These are phyloP conservation scores for Hyla sarda DNA, from an alignment of 2,113 vertebrate genomes.

Conservation along the genomic window DNA sequence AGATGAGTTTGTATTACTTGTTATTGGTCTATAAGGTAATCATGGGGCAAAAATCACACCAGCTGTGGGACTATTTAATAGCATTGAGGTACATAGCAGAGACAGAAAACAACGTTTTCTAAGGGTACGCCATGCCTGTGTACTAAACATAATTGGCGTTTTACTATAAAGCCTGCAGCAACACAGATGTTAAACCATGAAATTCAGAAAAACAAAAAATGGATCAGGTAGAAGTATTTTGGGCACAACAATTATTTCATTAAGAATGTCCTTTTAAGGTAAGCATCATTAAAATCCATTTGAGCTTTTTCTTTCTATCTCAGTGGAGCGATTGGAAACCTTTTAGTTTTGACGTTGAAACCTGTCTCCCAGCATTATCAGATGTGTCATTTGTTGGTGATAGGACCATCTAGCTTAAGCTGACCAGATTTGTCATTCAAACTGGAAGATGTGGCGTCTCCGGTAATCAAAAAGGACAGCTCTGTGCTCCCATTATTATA, in stretches of 20 bases:
- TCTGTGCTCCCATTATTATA: constrained; percentile 49
- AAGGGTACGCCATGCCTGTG: background rate
- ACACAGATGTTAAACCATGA: constrained; percentile 32
- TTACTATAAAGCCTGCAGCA: constrained; percentile 43
- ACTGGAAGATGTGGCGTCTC: constrained; percentile 49
- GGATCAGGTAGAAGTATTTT: constrained; percentile 31
- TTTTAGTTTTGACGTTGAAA: constrained; percentile 40
- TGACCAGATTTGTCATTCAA: constrained; percentile 57
- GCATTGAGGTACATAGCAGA: background rate
- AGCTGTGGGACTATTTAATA: constrained; percentile 14
- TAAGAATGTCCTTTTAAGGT: constrained; percentile 43
- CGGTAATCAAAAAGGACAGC: constrained; percentile 52
- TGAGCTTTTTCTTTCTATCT: background rate
- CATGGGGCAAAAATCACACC: constrained; percentile 3
- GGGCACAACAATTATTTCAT: constrained; percentile 51
- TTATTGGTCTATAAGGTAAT: constrained; percentile 13
- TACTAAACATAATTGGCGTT: constrained; percentile 38
- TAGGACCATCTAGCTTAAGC: constrained; percentile 49
- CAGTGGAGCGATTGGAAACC: constrained; percentile 7
- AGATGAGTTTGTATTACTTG: constrained; percentile 8
- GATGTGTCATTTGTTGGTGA: constrained; percentile 54
- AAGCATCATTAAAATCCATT: constrained; percentile 56
- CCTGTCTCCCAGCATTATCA: constrained; percentile 50
- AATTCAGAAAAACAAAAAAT: constrained; percentile 26
- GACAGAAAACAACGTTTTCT: constrained; percentile 17